Conservation (phyloP, 2,113 vertebrate species). For the Numenius arquata region DNA sequence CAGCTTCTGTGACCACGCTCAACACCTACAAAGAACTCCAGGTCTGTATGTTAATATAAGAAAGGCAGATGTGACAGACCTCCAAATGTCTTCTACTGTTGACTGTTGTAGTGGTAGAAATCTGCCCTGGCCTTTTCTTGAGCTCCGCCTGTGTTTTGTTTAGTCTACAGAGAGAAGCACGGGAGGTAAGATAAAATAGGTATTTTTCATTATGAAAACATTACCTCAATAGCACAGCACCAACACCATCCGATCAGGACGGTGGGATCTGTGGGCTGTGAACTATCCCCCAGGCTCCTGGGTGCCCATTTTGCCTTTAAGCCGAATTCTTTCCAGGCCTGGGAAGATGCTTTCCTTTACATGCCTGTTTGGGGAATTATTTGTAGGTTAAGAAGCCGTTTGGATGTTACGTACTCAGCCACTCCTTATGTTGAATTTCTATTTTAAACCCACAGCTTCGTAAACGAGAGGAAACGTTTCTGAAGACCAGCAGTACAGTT, state of each 20-base stretch:
- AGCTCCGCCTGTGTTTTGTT: not conserved
- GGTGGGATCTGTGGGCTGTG: accelerated
- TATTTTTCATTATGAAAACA: not conserved
- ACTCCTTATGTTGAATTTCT: not conserved
- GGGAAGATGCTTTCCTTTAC: not conserved
- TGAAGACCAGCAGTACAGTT: not conserved
- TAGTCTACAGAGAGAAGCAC: not conserved
- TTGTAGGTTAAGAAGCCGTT: not conserved
- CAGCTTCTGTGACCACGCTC: not conserved
- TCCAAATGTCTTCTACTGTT: not conserved
- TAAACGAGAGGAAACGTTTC: not conserved
- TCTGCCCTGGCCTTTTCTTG: not conserved
- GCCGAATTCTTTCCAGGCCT: not conserved
- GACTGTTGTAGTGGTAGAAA: accelerated
- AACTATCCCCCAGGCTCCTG: not conserved
- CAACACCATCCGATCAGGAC: accelerated
- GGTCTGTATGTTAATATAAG: not conserved
- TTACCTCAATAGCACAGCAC: not conserved
- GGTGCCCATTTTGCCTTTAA: not conserved
- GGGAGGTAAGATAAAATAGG: not conserved
- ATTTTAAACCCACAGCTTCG: not conserved
- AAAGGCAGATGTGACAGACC: not conserved
- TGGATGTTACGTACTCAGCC: accelerated
- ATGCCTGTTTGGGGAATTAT: not conserved
- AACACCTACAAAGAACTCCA: not conserved